A percentile compares a stretch with the other conserved stretches of the same genome.
Conservation (phyloP, 2,113 vertebrate species). For the Phyllostomus hastatus region DNA sequence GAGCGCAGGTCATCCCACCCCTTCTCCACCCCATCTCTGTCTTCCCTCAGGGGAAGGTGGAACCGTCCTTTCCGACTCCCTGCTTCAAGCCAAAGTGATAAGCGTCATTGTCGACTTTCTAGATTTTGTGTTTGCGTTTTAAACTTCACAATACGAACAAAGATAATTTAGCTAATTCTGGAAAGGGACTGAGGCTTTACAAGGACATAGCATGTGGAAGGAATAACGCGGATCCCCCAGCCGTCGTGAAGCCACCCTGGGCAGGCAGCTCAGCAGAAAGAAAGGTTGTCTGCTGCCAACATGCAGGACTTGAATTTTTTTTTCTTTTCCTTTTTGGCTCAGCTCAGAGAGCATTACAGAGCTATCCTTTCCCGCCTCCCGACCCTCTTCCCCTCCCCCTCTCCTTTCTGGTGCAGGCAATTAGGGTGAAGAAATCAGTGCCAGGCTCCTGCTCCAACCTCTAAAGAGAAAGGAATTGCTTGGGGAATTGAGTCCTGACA, state of each 20-base stretch:
- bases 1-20: neutral
- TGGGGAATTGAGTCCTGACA: conserved; percentile 66
- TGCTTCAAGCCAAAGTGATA: neutral
- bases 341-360: conserved; percentile 32
- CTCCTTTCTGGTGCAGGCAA: conserved; percentile 65
- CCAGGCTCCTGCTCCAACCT: conserved; percentile 65
- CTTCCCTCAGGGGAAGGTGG: neutral
- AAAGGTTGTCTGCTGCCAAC: conserved; percentile 45
- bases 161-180: neutral
- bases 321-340: conserved; percentile 57
- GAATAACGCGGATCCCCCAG: neutral
- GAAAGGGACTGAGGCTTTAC: neutral
- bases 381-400: conserved; percentile 59
- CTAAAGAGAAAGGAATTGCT: conserved; percentile 63
- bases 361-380: conserved; percentile 61
- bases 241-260: conserved; percentile 11
- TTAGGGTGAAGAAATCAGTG: conserved; percentile 70
- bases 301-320: conserved; percentile 43
- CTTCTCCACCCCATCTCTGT: rapidly evolving
- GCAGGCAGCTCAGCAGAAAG: conserved; percentile 31
- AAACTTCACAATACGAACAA: neutral
- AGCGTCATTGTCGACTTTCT: neutral
- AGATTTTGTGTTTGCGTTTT: neutral
- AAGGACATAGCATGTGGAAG: conserved; percentile 31
- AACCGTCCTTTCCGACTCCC: neutral